Evolutionary conservation across 1,140 invertebrate species (phyloP), one percentile per base, ranked within the genome.

Genomic region (Eulimnadia texana): DNA sequence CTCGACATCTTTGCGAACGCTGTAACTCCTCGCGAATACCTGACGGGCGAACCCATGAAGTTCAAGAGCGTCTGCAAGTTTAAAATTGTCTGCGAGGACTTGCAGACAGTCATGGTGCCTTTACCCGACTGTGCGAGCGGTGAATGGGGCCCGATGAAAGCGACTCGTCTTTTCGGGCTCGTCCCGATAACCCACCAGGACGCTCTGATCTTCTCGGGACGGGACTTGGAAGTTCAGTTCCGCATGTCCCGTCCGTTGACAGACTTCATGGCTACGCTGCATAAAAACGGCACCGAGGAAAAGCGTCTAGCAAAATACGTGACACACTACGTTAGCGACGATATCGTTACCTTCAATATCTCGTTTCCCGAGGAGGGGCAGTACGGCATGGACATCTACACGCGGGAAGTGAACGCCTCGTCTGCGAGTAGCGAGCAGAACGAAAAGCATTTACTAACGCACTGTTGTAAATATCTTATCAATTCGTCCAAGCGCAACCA

Each of bases 31-130:
- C 70, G 89, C 57, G 91, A 96, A 72, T 96, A 96, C 74, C 77
- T 96, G 52, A 95, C 91, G 1, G 93, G 93, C 0, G 91, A 96
- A 71, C 93, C 95, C 16, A 98, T 99, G 87, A 97, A 98, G 72
- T 95, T 99, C 74, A 99, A 98, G 76, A 95, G 91, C 71, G 93
- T 98, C 16, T 98, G 94, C 78, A 99, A 99, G 75, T 98, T 98
- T 70, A 97, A 97, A 69, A 96, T 98, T 63, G 84, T 89, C 52
- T 98, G 94, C 71, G 87, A 91, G 64, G 88, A 91, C 67, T 76
- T 98, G 57, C 88, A 92, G 70, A 93, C 90, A 23, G 93, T 96
- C 2, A 83, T 82, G 70, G 67, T 98, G 19, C 94, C 96, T 0
- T 74, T 99, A 63, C 96, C 96, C 2, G 93, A 98, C 72, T 99